Percentiles rank a stretch among this genome's conserved stretches.
phyloP scores from a whole-genome alignment of 2,888 invertebrate species.

The Scelioninae gen. 1 region DNA sequence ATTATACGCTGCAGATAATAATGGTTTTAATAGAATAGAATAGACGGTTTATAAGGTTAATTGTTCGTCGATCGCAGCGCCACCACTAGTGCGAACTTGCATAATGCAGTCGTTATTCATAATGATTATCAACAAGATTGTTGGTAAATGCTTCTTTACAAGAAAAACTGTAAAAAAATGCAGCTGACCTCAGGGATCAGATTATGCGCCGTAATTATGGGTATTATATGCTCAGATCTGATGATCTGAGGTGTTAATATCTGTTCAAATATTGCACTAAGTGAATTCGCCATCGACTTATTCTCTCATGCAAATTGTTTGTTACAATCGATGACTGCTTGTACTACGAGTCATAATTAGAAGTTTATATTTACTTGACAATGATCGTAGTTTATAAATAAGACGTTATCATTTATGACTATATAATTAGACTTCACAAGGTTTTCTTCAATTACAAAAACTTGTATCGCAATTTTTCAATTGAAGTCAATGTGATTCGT shows the following conservation, averaged over 20 bases:
- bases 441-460: constrained; percentile 7
- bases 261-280: constrained; percentile 13
- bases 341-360: neutral
- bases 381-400: constrained; percentile 4
- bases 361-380: constrained; percentile 17
- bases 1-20: constrained; percentile 29
- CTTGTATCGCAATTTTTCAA: neutral
- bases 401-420: constrained; percentile 28
- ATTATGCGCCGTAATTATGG: constrained; percentile 11
- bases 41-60: constrained; percentile 48
- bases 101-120: constrained; percentile 16
- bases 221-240: constrained; percentile 2
- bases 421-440: constrained; percentile 14
- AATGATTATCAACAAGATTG: constrained; percentile 7
- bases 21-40: constrained; percentile 44
- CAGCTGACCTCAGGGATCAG: constrained; percentile 18
- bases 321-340: constrained; percentile 2
- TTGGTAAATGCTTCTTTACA: neutral
- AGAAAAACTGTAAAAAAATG: neutral
- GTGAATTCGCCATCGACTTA: constrained; percentile 11
- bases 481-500: neutral
- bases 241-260: constrained; percentile 38
- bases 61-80: constrained; percentile 39
- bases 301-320: constrained; percentile 21
- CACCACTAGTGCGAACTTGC: constrained; percentile 29